Evolutionary conservation across 2,888 invertebrate genomes (phyloP), one percentile per base, ranked within the genome.

Genomic region (Liopterus haemorrhoidalis): DNA sequence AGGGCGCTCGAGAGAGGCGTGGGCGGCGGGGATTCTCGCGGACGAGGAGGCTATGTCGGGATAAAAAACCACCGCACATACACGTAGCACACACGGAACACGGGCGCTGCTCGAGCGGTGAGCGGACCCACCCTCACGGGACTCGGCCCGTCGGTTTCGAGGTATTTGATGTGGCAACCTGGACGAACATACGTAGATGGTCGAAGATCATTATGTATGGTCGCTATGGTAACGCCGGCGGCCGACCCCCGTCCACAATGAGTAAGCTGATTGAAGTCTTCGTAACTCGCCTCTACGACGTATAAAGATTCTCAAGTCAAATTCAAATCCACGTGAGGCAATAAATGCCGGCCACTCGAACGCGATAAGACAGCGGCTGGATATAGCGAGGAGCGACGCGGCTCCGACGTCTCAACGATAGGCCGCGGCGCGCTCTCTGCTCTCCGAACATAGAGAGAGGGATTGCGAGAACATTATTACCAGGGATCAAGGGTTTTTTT

Each of bases 201-300:
- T 31, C 44, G 45, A 45, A 45, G 45, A 45, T 45, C 45, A 45
- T 45, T 45, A 45, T 45, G 39, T 45, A 33, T 39, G 39, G 45
- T 45, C 9, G 39, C 20, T 39, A 45, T 45, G 39, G 45, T 20
- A 32, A 45, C 45, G 32, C 20, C 37, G 43, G 32, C 18, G 31
- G 30, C 33, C 18, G 18, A 9, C n/a, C 6, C 33, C 19, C 32
- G 5, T 15, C 31, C n/a, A n/a, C n/a, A n/a, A n/a, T n/a, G n/a
- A n/a, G n/a, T n/a, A n/a, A n/a, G n/a, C n/a, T n/a, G n/a, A n/a
- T n/a, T n/a, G n/a, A n/a, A n/a, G n/a, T n/a, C n/a, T n/a, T n/a
- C n/a, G n/a, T n/a, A 30, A 9, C 8, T 28, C 31, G 20, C 30
- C 43, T 37, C 43, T 43, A 15, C 28, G 28, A 28, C 28, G 28